phyloP scores from a whole-genome alignment of 1,140 invertebrate species.

The Zaprionus africanus region DNA sequence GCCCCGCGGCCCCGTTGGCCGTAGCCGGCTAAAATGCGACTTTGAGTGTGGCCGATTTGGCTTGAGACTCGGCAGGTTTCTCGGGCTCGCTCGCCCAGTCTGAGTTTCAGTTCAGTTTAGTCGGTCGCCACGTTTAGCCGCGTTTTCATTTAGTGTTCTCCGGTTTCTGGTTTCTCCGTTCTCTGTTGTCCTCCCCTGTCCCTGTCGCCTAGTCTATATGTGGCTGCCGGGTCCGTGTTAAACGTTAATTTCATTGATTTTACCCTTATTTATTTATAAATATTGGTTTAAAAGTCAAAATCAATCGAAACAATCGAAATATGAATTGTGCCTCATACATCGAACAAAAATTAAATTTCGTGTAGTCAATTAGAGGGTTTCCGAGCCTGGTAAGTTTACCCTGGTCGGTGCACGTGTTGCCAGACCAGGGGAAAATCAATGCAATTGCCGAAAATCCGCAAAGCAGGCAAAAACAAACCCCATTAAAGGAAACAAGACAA shows the following conservation, averaged over 20 bases:
- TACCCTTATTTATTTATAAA: slow-evolving; percentile 44
- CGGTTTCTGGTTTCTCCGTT: slow-evolving; percentile 54
- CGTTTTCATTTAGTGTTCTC: slow-evolving; percentile 62
- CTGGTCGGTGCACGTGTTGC: slow-evolving; percentile 26
- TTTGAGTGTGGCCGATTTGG: slow-evolving; percentile 31
- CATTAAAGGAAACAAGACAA: slow-evolving; percentile 2
- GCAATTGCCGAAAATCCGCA: slow-evolving; percentile 24
- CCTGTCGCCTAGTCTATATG: slow-evolving; percentile 16
- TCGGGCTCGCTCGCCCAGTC: slow-evolving; percentile 17
- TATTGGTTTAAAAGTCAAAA: slow-evolving; percentile 29
- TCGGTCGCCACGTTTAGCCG: slow-evolving; percentile 64
- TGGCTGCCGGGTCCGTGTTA: slow-evolving; percentile 26
- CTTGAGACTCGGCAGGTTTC: slow-evolving; percentile 35
- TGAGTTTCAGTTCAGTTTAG: slow-evolving; percentile 69
- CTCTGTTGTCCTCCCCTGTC: slow-evolving; percentile 24
- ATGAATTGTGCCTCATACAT: slow-evolving; percentile 18
- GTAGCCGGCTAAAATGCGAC: slow-evolving; percentile 9
- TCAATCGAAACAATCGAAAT: slow-evolving; percentile 11
- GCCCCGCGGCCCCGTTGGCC: slow-evolving; percentile 37
- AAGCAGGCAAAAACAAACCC: not conserved
- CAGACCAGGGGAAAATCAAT: slow-evolving; percentile 47
- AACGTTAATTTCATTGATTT: slow-evolving; percentile 54
- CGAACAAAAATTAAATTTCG: not conserved
- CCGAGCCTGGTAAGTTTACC: slow-evolving; percentile 35
- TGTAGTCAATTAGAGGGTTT: slow-evolving; percentile 19